Evolutionary conservation across 2,797 vertebrate species (phyloP), one percentile per base, ranked within the genome.

Genomic region (Arnoldichthys spilopterus): DNA sequence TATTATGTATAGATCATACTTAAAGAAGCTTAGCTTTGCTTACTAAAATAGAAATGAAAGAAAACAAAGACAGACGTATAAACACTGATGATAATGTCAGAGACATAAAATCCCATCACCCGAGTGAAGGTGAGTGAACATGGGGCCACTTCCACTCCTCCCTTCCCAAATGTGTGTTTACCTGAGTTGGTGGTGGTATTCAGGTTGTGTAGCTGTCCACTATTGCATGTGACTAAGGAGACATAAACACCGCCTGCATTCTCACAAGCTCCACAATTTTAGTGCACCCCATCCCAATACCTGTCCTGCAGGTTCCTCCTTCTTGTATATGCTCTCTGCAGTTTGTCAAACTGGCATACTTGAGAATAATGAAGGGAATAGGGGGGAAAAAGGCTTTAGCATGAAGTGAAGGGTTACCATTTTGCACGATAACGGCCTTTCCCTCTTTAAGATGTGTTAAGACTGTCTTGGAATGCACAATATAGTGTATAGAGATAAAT

Each of bases 401-500:
- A 88, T 91, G 83, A 90, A 89, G 87, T 83, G 88, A 80, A 87
- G 72, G 47, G 74, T 79, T 79, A 84, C 43, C 54, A 74, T 32
- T 86, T 91, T 91, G 92, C 86, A 84, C 77, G 88, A 90, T 88
- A 91, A 81, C 86, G 81, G 81, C 86, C 85, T 84, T 85, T 89
- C 88, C 90, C 87, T 87, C 86, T 88, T 76, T 85, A 85, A 90
- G 86, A 89, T 89, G 89, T 88, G 84, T 91, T 90, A 92, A 93
- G 92, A 93, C 90, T 84, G 88, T 91, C 89, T 89, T 91, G 91
- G 92, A 94, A 94, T 94, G 92, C 92, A 92, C 90, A 92, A 93
- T 92, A 93, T 87, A 86, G 90, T 86, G 82, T 81, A 81, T 87
- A 90, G 86, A 86, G 90, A 93, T 91, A 90, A 90, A 93, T 94